A percentile compares a stretch with the other conserved stretches of the same genome.
These are phyloP conservation scores for Labia minor DNA, from an alignment of 2,888 invertebrate species.

Conservation along the genomic window DNA sequence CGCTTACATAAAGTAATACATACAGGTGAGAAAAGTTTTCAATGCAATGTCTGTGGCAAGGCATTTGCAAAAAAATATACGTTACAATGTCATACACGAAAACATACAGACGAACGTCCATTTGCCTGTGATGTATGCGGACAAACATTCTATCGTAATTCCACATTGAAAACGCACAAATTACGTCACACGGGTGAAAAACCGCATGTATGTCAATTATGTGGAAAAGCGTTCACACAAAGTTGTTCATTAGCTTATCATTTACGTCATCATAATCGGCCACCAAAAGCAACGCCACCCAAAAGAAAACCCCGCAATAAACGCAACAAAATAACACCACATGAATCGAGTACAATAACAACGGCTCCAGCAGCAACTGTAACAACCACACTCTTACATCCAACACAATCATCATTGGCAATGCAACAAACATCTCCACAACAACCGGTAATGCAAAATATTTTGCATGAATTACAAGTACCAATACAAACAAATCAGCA, in stretches of 20 bases:
- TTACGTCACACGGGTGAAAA: constrained; percentile 20
- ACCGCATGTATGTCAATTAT: constrained; percentile 19
- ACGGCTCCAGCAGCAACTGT: background rate
- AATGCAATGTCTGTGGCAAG: constrained; percentile 19
- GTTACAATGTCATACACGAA: constrained; percentile 20
- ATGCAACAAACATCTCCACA: background rate
- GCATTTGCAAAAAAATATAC: constrained; percentile 20
- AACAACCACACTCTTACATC: background rate
- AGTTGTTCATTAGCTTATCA: constrained; percentile 19
- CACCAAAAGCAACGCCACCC: constrained; percentile 19
- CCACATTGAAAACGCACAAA: constrained; percentile 20
- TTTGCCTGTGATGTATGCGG: constrained; percentile 20
- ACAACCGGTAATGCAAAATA: background rate
- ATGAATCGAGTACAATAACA: background rate
- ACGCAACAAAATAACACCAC: constrained; percentile 3
- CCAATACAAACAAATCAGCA: background rate
- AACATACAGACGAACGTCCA: constrained; percentile 20
- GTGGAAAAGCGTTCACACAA: constrained; percentile 21
- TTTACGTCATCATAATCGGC: constrained; percentile 20
- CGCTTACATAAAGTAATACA: constrained; percentile 22
- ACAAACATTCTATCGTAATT: constrained; percentile 18
- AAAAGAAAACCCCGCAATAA: constrained; percentile 17
- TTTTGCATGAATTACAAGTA: background rate
- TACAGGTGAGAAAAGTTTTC: constrained; percentile 18
- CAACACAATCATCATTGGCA: background rate